phyloP scores from a whole-genome alignment of 2,797 vertebrate species.

The Molothrus aeneus region DNA sequence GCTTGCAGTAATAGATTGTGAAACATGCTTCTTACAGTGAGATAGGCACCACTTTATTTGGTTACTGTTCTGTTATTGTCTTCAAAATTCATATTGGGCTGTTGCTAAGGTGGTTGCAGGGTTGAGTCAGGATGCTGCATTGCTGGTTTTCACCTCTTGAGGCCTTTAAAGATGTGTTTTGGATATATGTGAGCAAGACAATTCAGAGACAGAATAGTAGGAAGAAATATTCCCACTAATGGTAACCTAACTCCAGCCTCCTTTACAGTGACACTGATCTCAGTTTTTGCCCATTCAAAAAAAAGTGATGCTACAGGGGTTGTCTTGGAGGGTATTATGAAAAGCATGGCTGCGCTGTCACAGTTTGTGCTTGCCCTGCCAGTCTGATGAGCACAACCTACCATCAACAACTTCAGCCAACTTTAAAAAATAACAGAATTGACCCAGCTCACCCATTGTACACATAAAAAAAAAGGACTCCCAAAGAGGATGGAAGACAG shows the following conservation, averaged over 20 bases:
- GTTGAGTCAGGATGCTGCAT: background rate
- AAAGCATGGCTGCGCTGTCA: accelerated
- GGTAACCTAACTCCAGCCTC: background rate
- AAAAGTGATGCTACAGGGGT: background rate
- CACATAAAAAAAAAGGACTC: background rate
- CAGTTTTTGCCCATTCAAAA: background rate
- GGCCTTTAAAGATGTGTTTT: background rate
- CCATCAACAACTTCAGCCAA: background rate
- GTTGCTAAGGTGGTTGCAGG: background rate
- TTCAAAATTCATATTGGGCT: background rate
- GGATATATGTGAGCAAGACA: background rate
- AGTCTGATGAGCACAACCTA: background rate
- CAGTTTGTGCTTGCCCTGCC: background rate
- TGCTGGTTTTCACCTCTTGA: background rate
- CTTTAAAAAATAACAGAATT: background rate
- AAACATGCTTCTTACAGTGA: background rate
- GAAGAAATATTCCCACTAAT: background rate
- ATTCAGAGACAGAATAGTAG: background rate
- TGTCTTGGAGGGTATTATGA: background rate
- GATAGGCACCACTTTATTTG: background rate
- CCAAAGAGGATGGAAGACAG: background rate
- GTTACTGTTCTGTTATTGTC: background rate
- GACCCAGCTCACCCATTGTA: background rate
- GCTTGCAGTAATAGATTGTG: background rate
- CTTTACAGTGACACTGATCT: background rate